phyloP scores from a whole-genome alignment of 2,113 vertebrate genomes.

The Zapus hudsonius region DNA sequence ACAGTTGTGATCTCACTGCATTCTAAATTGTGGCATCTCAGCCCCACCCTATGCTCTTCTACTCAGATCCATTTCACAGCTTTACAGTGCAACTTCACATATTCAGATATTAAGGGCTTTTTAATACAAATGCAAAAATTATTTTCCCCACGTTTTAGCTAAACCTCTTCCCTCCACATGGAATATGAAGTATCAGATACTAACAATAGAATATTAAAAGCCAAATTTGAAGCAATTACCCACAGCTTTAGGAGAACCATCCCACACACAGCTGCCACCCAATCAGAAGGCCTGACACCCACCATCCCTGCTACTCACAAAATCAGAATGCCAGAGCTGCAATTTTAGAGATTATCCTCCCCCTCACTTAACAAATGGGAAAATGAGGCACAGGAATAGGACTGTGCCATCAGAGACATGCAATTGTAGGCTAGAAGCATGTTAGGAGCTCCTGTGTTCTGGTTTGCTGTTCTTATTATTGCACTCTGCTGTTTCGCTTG shows the following conservation, averaged over 20 bases:
- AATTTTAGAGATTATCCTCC: conserved; percentile 35
- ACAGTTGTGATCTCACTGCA: conserved; percentile 63
- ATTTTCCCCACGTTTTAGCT: conserved; percentile 52
- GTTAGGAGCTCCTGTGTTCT: neutral
- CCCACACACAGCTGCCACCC: conserved; percentile 75
- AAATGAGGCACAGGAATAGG: neutral
- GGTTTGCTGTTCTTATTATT: neutral
- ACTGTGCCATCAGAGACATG: neutral
- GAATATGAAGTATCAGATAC: conserved; percentile 75
- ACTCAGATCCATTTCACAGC: conserved; percentile 61
- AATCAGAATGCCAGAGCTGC: conserved; percentile 61
- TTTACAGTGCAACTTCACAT: conserved; percentile 61
- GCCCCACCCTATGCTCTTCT: neutral
- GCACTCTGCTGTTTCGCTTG: neutral
- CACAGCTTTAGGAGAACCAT: conserved; percentile 73
- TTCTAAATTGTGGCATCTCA: conserved; percentile 71
- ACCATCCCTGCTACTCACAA: conserved; percentile 59
- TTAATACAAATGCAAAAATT: conserved; percentile 67
- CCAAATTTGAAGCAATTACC: conserved; percentile 75
- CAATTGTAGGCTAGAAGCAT: neutral
- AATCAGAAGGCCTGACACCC: conserved; percentile 72
- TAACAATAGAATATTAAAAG: conserved; percentile 80
- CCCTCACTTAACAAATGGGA: neutral
- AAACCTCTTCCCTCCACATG: conserved; percentile 59
- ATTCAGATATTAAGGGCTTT: conserved; percentile 61